These are phyloP conservation scores for Xanthia togata DNA, from an alignment of 2,888 invertebrate genomes.

Conservation along the genomic window DNA sequence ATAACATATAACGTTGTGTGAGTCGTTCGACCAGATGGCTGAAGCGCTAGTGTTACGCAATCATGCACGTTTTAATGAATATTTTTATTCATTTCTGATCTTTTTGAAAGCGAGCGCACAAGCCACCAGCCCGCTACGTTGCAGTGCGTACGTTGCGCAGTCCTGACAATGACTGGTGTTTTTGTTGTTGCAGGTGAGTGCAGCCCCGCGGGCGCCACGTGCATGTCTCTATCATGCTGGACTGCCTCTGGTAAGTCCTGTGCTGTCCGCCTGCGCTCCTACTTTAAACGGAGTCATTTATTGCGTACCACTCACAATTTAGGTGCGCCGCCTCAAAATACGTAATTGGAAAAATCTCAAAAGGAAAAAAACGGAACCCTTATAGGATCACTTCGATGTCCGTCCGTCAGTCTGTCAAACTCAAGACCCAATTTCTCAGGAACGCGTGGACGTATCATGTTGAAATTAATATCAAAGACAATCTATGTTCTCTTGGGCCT, in stretches of 20 bases:
- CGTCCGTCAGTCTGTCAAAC: too few species aligned
- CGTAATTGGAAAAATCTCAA: too few species aligned
- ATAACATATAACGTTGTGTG: neutral
- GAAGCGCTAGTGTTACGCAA: neutral
- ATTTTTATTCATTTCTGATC: neutral
- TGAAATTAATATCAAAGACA: too few species aligned
- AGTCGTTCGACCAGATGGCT: conserved; percentile 12
- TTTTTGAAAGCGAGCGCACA: neutral
- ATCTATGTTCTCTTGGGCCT: too few species aligned
- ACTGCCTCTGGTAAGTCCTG: conserved; percentile 86
- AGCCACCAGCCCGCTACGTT: neutral
- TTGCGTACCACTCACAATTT: too few species aligned
- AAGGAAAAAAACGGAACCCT: too few species aligned
- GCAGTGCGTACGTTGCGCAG: neutral
- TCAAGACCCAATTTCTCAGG: too few species aligned
- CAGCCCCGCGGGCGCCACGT: conserved; percentile 74
- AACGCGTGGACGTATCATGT: too few species aligned
- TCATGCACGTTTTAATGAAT: neutral
- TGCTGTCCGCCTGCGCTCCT: too few species aligned
- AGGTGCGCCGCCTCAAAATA: too few species aligned
- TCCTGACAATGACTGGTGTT: conserved; percentile 14
- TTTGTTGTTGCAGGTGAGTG: conserved; percentile 87
- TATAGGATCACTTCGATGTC: too few species aligned
- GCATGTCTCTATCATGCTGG: conserved; percentile 84
- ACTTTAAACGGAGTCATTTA: too few species aligned